Evolutionary conservation across 2,888 invertebrate species (phyloP), one percentile per base, ranked within the genome.

Genomic region (Athalia circularis): DNA sequence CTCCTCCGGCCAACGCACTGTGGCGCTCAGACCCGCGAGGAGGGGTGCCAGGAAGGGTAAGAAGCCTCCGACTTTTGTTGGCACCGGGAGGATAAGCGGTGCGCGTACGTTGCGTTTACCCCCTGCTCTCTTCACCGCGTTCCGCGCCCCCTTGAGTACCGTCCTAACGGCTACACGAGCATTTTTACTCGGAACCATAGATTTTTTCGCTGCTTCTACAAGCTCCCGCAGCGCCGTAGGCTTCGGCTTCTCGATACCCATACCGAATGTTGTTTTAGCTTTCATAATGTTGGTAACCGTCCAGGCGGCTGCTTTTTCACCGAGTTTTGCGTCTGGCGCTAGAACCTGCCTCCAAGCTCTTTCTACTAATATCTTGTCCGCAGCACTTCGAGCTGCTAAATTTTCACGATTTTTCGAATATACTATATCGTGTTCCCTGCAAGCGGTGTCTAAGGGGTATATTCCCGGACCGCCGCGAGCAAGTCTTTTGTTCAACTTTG

Each of bases 1-100:
- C 86, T 62, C 88, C 88, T 61, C 88, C 88, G 52, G 85, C 83
- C 80, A 88, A 81, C 59, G 84, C 82, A 4, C 89, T 5, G 70
- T 65, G 5, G 81, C 82, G 75, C 82, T 83, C 1, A 87, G 78
- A 5, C 83, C 86, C 0, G 85, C 83, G 62, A 87, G 83, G 6
- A 85, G 11, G 0, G 84, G 83, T n/a, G 85, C 80, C 11, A 86
- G 81, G 61, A 82, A 83, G 2, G 82, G 85, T 78, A 87, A 65
- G 61, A 85, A 29, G 1, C 85, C 75, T 5, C 62, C 64, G 13
- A n/a, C 79, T 77, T 65, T 79, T 61, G 13, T 57, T 6, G 15
- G 47, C 29, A 57, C 68, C 4, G 57, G 70, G 2, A 70, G 57
- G 7, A 70, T 29, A n/a, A 87, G 77, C 47, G 86, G 86, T 68